Conservation (phyloP, 2,888 invertebrate genomes). For the Platynereis dumerilii region DNA sequence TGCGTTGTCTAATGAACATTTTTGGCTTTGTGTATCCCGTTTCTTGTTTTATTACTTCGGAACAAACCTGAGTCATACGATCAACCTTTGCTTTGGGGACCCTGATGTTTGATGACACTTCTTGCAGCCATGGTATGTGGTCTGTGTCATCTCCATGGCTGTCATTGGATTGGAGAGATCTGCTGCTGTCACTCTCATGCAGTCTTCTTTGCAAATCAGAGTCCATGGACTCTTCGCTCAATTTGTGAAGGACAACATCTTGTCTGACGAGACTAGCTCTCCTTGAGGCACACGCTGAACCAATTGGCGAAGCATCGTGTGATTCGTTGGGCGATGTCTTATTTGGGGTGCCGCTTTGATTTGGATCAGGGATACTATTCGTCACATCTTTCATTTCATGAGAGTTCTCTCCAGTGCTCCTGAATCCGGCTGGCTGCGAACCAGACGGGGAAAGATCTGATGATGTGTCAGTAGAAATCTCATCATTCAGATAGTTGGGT, state of each 20-base stretch:
- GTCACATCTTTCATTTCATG: too few relatives aligned
- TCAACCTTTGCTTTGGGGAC: constrained; percentile 26
- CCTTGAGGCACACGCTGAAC: not conserved
- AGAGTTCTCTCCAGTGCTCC: too few relatives aligned
- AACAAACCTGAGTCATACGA: constrained; percentile 36
- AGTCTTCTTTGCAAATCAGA: not conserved
- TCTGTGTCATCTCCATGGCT: too few relatives aligned
- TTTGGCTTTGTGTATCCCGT: constrained; percentile 40
- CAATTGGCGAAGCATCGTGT: not conserved
- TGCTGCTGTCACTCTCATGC: not conserved
- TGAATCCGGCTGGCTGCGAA: not conserved
- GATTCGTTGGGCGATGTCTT: not conserved
- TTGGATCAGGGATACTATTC: too few relatives aligned
- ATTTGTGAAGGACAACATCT: constrained; percentile 4
- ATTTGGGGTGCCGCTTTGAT: not conserved
- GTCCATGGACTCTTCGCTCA: constrained; percentile 2
- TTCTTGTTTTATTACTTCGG: constrained; percentile 40
- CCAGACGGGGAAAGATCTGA: too few relatives aligned
- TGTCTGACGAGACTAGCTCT: constrained; percentile 10
- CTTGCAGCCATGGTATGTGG: too few relatives aligned
- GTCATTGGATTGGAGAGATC: not conserved
- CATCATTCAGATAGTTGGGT: too few relatives aligned
- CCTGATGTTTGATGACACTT: not conserved
- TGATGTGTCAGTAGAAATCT: too few relatives aligned
- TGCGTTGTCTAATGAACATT: constrained; percentile 10